These are phyloP conservation scores for Falco novaeseelandiae DNA, from an alignment of 2,797 vertebrate species.

Conservation along the genomic window DNA sequence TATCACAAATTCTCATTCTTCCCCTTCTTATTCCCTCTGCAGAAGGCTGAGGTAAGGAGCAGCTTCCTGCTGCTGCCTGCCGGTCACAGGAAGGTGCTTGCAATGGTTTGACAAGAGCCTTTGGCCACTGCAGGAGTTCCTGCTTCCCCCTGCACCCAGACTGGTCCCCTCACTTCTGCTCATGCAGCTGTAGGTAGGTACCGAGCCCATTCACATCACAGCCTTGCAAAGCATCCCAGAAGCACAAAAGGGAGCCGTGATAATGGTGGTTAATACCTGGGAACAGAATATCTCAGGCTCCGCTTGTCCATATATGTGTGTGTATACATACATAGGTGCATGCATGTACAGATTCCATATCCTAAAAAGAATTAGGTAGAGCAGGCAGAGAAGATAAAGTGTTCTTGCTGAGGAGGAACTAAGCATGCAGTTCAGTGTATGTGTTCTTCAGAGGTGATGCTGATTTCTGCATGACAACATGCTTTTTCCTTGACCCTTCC, in stretches of 20 bases:
- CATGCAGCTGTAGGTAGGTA: neutral
- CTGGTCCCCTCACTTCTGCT: neutral
- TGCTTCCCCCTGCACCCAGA: neutral
- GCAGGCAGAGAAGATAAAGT: neutral
- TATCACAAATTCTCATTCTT: neutral
- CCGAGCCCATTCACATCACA: neutral
- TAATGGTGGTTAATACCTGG: neutral
- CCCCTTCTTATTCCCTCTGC: neutral
- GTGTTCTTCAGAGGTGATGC: neutral
- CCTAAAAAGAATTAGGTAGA: neutral
- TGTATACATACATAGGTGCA: neutral
- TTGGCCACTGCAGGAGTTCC: neutral
- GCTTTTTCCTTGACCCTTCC: neutral
- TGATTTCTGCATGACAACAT: neutral
- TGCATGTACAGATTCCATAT: neutral
- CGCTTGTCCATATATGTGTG: no score
- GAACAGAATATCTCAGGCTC: neutral
- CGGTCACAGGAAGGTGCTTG: neutral
- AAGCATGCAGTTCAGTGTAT: neutral
- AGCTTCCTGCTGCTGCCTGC: neutral
- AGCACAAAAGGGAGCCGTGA: neutral
- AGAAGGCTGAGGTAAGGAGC: neutral
- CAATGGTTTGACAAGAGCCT: neutral
- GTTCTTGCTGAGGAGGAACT: neutral
- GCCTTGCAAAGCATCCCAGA: neutral